phyloP scores from a whole-genome alignment of 2,888 invertebrate species.

The Cryptus armator region DNA sequence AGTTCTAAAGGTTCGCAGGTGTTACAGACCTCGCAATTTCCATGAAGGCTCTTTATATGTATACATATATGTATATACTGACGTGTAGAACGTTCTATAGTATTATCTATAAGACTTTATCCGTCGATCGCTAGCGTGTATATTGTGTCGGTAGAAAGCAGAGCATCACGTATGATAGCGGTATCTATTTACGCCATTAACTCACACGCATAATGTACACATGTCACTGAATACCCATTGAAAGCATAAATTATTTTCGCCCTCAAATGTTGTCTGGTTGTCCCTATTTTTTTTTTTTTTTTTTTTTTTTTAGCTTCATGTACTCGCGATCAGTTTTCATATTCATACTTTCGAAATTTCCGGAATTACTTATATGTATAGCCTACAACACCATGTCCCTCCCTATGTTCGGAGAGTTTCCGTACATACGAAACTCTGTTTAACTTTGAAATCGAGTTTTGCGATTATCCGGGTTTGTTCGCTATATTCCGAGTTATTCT shows the following conservation, averaged over 20 bases:
- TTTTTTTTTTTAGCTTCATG: neutral
- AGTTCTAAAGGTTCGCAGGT: conserved; percentile 46
- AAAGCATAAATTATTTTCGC: conserved; percentile 18
- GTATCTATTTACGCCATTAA: conserved; percentile 26
- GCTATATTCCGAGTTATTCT: conserved; percentile 19
- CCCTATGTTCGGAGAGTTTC: conserved; percentile 8
- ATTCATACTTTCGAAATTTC: too few species aligned
- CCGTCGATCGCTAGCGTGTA: conserved; percentile 44
- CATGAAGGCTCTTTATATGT: neutral
- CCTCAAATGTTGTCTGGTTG: neutral
- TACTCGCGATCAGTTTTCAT: too few species aligned
- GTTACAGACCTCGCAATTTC: conserved; percentile 44
- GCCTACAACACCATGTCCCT: neutral
- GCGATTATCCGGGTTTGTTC: conserved; percentile 35
- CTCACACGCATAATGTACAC: neutral
- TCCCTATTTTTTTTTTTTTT: neutral
- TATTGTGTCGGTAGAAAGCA: conserved; percentile 31
- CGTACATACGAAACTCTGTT: conserved; percentile 44
- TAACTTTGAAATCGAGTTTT: conserved; percentile 59
- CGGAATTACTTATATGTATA: too few species aligned
- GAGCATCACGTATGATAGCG: conserved; percentile 49
- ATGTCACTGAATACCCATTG: conserved; percentile 37
- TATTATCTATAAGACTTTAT: conserved; percentile 36
- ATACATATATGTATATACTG: conserved; percentile 24
- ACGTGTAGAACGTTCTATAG: conserved; percentile 14